Conservation (phyloP, 2,888 invertebrate genomes). For the Monopis laevigella region DNA sequence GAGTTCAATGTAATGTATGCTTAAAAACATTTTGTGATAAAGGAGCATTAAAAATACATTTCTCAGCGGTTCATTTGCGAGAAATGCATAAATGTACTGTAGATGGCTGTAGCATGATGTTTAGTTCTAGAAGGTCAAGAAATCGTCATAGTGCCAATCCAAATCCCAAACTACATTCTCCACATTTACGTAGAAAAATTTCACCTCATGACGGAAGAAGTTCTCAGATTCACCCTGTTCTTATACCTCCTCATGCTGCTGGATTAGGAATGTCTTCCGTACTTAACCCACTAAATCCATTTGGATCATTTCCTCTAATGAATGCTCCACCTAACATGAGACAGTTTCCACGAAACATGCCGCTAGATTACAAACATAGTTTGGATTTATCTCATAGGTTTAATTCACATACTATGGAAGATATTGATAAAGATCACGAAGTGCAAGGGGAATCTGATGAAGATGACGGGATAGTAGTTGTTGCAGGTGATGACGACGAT, state of each 20-base stretch:
- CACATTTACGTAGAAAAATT: conserved; percentile 91
- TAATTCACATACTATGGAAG: conserved; percentile 40
- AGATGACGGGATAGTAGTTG: conserved; percentile 81
- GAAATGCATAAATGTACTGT: conserved; percentile 99
- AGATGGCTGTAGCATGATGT: conserved; percentile 99
- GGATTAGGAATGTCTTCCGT: conserved; percentile 73
- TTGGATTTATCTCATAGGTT: conserved; percentile 40
- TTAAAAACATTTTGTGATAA: conserved; percentile 99
- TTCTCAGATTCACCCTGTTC: conserved; percentile 83
- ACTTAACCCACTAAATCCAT: conserved; percentile 77
- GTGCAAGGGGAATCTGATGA: conserved; percentile 75
- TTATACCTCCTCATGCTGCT: conserved; percentile 76
- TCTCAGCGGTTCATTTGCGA: conserved; percentile 96
- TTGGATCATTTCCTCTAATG: conserved; percentile 80
- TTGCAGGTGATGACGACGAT: conserved; percentile 80
- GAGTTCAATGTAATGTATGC: conserved; percentile 98
- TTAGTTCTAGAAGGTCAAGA: conserved; percentile 93
- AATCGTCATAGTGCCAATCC: conserved; percentile 98
- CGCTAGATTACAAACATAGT: conserved; percentile 60
- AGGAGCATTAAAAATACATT: conserved; percentile 98
- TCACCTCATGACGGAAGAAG: conserved; percentile 94
- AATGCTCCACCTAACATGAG: conserved; percentile 75
- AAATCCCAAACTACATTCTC: conserved; percentile 97
- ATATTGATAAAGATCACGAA: conserved; percentile 63
- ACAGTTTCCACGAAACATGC: conserved; percentile 57